phyloP scores from a whole-genome alignment of 2,113 vertebrate species.

The Periophthalmodon schlosseri region DNA sequence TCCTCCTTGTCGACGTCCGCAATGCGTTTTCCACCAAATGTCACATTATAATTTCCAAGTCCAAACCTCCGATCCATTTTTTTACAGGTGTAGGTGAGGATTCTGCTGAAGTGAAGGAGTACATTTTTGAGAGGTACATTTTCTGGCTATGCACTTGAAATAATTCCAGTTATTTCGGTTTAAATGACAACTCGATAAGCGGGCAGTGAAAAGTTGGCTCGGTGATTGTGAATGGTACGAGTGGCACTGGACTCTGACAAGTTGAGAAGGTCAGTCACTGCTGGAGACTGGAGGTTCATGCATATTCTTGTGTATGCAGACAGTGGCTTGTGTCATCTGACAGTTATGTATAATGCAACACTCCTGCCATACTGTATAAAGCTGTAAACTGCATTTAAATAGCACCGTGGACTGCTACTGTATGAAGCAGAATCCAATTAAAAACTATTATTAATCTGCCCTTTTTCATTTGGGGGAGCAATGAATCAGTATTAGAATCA shows the following conservation, averaged over 20 bases:
- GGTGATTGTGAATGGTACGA: neutral
- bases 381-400: constrained; percentile 1
- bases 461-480: neutral
- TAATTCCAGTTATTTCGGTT: neutral
- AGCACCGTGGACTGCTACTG: neutral
- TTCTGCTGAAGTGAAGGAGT: constrained; percentile 34
- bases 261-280: constrained; percentile 8
- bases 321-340: neutral
- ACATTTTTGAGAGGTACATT: constrained; percentile 5
- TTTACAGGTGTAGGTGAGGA: constrained; percentile 34
- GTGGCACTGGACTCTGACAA: constrained; percentile 10
- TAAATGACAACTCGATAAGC: neutral
- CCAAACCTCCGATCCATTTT: constrained; percentile 19
- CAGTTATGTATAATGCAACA: constrained; percentile 2
- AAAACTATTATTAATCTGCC: neutral
- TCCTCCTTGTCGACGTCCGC: constrained; percentile 45
- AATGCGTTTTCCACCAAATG: constrained; percentile 57
- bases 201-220: neutral
- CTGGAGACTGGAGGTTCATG: neutral
- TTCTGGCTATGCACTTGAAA: neutral
- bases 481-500: neutral
- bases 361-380: neutral
- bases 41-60: constrained; percentile 59
- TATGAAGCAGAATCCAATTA: neutral
- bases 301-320: neutral